Evolutionary conservation across 1,140 invertebrate species (phyloP).

Genomic region (Aphaenogaster floridana): DNA sequence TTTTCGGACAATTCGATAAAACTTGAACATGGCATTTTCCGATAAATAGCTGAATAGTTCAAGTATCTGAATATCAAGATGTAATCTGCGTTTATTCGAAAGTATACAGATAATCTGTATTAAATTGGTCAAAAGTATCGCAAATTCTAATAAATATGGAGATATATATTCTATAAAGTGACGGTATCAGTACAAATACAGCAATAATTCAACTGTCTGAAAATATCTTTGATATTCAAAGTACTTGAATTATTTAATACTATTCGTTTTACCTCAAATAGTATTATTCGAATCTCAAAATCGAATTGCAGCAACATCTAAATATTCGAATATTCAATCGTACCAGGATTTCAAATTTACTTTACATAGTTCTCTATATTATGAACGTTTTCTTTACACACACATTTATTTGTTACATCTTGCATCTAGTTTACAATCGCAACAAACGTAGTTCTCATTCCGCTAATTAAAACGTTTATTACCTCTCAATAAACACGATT

Average conservation of each 20-base stretch:
- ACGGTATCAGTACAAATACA: conserved; percentile 4
- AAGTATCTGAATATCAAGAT: conserved; percentile 28
- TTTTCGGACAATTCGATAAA: conserved; percentile 25
- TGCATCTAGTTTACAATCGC: conserved; percentile 39
- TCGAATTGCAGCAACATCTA: conserved; percentile 18
- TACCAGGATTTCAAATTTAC: background rate
- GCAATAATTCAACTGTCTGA: background rate
- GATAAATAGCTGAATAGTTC: conserved; percentile 24
- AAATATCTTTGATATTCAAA: conserved; percentile 18
- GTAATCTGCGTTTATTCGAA: background rate
- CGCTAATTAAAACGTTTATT: background rate
- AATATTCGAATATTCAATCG: conserved; percentile 24
- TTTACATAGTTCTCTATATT: conserved; percentile 34
- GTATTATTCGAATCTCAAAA: conserved; percentile 21
- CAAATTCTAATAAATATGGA: conserved; percentile 31
- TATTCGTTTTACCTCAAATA: conserved; percentile 9
- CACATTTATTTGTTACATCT: conserved; percentile 5
- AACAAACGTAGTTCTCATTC: background rate
- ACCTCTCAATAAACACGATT: background rate
- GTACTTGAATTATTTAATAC: conserved; percentile 34
- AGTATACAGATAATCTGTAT: conserved; percentile 25
- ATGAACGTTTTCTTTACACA: background rate
- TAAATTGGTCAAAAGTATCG: conserved; percentile 28
- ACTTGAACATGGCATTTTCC: background rate
- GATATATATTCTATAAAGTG: background rate